Evolutionary conservation across 37 sponge, comb jelly and placozoan species (phyloP).

Genomic region (Bolinopsis microptera): DNA sequence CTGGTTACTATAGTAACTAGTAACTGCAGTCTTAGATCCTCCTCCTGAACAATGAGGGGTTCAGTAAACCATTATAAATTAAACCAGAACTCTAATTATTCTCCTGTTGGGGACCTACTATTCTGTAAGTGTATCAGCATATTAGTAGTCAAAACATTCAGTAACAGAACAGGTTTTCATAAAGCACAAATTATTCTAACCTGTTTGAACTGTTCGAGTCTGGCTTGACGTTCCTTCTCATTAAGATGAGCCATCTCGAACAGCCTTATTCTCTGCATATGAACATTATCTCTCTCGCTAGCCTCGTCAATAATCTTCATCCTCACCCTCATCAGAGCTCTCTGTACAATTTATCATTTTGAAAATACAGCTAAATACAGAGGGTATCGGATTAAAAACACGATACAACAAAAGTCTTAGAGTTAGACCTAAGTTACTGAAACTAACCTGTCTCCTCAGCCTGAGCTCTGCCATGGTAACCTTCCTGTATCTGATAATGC

Average conservation of each 20-base stretch:
- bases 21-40: background rate
- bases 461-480: constrained; percentile 57
- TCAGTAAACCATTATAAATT: no score
- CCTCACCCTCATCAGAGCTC: constrained; percentile 43
- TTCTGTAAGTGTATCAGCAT: no score
- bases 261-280: background rate
- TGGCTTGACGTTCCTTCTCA: constrained; percentile 15
- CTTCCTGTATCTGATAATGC: constrained; percentile 24
- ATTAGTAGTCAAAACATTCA: no score
- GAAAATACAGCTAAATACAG: no score
- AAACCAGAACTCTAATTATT: no score
- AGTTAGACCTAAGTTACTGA: no score
- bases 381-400: no score
- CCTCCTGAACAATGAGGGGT: constrained; percentile 38
- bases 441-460: constrained; percentile 60
- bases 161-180: background rate
- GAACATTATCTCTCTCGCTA: background rate
- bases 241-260: constrained; percentile 45
- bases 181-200: background rate
- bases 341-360: constrained; percentile 14
- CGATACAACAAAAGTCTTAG: no score
- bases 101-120: no score
- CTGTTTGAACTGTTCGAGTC: constrained; percentile 16
- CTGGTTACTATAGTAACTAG: no score
- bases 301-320: background rate